These are phyloP conservation scores for Chaetorhynchus papuensis DNA, from an alignment of 2,113 vertebrate species.

Conservation along the genomic window DNA sequence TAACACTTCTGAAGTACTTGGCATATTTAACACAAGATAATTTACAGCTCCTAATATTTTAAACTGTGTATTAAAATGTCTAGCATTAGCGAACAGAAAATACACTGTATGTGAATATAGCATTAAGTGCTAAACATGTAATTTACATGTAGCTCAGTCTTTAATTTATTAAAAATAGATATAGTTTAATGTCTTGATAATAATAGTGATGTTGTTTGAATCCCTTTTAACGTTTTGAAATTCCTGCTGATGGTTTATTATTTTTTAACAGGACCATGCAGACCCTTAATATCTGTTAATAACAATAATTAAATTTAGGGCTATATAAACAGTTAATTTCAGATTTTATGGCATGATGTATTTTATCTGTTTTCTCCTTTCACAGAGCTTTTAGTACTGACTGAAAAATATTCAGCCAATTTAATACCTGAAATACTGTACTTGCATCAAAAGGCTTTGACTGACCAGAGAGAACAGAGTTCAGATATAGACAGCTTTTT, in stretches of 20 bases:
- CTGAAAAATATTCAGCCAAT: neutral
- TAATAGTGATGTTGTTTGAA: neutral
- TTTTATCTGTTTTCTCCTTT: neutral
- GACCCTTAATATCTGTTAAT: neutral
- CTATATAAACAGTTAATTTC: neutral
- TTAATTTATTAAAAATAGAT: constrained; percentile 19
- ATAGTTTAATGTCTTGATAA: neutral
- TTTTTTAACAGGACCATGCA: neutral
- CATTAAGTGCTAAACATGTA: constrained; percentile 14
- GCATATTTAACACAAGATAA: constrained; percentile 67
- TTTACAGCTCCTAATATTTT: constrained; percentile 67
- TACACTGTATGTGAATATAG: neutral
- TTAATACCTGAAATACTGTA: neutral
- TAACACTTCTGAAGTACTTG: constrained; percentile 66
- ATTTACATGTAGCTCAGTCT: neutral
- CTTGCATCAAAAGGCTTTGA: neutral
- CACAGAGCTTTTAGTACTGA: neutral
- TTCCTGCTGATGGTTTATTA: neutral
- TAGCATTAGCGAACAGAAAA: constrained; percentile 38
- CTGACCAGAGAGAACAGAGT: neutral
- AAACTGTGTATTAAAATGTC: constrained; percentile 62
- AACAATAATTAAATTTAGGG: neutral
- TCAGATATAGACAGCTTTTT: neutral
- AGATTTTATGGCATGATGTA: neutral
- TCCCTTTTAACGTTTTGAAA: neutral